phyloP scores from a whole-genome alignment of 2,888 invertebrate genomes.

The Hypsopygia costalis region DNA sequence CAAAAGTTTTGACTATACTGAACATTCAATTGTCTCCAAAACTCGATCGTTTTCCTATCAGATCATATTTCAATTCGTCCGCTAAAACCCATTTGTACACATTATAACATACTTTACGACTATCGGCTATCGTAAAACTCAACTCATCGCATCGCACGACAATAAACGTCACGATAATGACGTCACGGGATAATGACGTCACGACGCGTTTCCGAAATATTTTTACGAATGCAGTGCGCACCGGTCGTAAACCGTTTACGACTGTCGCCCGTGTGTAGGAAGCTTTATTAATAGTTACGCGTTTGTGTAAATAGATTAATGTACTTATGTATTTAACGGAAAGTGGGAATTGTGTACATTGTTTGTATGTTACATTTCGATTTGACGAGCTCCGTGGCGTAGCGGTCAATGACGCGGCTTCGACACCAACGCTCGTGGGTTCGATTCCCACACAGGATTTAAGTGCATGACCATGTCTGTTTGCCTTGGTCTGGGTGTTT shows the following conservation, averaged over 20 bases:
- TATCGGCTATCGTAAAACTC: slow-evolving; percentile 5
- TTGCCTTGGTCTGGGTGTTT: too few relatives aligned
- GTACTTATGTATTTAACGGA: too few relatives aligned
- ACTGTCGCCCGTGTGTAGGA: slow-evolving; percentile 29
- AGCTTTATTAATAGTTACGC: slow-evolving; percentile 54
- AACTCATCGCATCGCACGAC: not conserved
- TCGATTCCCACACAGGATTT: too few relatives aligned
- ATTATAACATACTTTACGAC: slow-evolving; percentile 23
- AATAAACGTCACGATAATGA: slow-evolving; percentile 50
- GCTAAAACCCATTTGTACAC: slow-evolving; percentile 10
- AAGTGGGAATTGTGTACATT: too few relatives aligned
- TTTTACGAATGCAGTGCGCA: slow-evolving; percentile 68
- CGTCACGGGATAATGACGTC: slow-evolving; percentile 56
- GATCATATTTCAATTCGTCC: slow-evolving; percentile 7
- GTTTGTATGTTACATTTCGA: too few relatives aligned
- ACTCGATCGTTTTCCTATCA: too few relatives aligned
- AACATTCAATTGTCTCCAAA: too few relatives aligned
- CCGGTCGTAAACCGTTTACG: slow-evolving; percentile 71
- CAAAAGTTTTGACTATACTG: too few relatives aligned
- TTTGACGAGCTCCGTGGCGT: too few relatives aligned
- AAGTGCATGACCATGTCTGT: too few relatives aligned
- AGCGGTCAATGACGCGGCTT: too few relatives aligned
- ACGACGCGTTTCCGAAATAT: slow-evolving; percentile 55
- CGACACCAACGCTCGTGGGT: too few relatives aligned
- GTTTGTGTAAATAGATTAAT: not conserved